Evolutionary conservation across 30 jellyfish, hydroid and myxozoan species (phyloP), one percentile per base, ranked within the genome.

Genomic region (Haliclystus octoradiatus): DNA sequence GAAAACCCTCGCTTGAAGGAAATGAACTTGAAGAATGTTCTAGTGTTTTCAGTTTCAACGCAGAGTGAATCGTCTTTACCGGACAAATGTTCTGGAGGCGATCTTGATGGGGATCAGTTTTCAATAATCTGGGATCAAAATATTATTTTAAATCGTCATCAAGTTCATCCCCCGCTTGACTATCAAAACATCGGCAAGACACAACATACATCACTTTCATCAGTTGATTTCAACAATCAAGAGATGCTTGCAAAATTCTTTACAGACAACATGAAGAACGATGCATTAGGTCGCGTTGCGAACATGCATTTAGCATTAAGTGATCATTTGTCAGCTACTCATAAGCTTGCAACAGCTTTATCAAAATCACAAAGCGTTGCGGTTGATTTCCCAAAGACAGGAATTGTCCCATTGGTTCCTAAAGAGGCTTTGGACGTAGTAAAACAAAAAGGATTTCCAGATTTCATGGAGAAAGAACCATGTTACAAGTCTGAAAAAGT

Each of bases 301-400:
- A 76, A 76, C 53, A 77, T 52, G 19, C 95, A 84, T 50, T 65
- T 84, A 22, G 92, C 88, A 2, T 67, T 84, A 3, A 69, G 88
- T 32, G 95, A 84, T 74, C 63, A 15, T 12, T 34, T 76, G 15
- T 53, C 47, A n/a, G 95, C 95, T 14, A 69, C 92, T 49, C 86
- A 84, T 28, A 75, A 72, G 13, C 72, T 76, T n/a, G 92, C 95
- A 3, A 71, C 70, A 49, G 82, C 40, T 27, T 68, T 84, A 4
- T 73, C 95, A 14, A 70, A 84, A 34, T 70, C 95, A 3, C 95
- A 84, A 67, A 71, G 92, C 23, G 82, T 67, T 22, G 95, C 95
- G 1, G 95, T 84, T 24, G 95, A 84, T 26, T 84, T 70, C 63
- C 95, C 95, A 2, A 84, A 84, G 62, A 84, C 95, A 33, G 95